Evolutionary conservation across 2,888 invertebrate genomes (phyloP).

Genomic region (Abscondita cerata): DNA sequence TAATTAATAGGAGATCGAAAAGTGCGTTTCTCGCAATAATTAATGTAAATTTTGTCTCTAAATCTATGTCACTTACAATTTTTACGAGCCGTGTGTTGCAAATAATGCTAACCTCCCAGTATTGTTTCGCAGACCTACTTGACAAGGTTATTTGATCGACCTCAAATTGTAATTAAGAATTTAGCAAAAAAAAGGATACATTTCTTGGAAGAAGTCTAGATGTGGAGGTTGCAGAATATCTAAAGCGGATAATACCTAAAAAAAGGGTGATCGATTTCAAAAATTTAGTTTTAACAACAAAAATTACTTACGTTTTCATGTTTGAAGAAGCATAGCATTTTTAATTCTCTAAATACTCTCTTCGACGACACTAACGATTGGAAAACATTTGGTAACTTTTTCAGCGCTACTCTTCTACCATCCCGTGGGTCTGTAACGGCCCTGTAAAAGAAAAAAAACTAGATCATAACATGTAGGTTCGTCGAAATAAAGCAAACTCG

Average conservation of each 20-base stretch:
- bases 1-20: no score
- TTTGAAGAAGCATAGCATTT: conserved; percentile 99
- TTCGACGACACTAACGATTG: conserved; percentile 99
- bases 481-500: background rate
- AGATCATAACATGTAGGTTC: background rate
- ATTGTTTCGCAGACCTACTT: no score
- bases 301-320: conserved; percentile 94
- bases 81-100: no score
- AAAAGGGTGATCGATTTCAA: conserved; percentile 41
- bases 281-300: background rate
- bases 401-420: conserved; percentile 96
- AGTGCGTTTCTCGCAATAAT: no score
- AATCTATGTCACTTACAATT: no score
- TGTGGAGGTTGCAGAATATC: conserved; percentile 99
- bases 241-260: conserved; percentile 95
- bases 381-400: conserved; percentile 99
- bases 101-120: no score
- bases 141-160: background rate
- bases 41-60: no score
- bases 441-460: conserved; percentile 71
- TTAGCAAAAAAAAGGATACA: conserved; percentile 83
- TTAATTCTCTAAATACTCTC: conserved; percentile 97
- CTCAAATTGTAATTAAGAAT: background rate
- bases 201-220: conserved; percentile 99
- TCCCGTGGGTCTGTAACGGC: conserved; percentile 99